A percentile compares a stretch with the other conserved stretches of the same genome.
These are phyloP conservation scores for Esox masquinongy DNA, from an alignment of 2,797 vertebrate species.

Conservation along the genomic window DNA sequence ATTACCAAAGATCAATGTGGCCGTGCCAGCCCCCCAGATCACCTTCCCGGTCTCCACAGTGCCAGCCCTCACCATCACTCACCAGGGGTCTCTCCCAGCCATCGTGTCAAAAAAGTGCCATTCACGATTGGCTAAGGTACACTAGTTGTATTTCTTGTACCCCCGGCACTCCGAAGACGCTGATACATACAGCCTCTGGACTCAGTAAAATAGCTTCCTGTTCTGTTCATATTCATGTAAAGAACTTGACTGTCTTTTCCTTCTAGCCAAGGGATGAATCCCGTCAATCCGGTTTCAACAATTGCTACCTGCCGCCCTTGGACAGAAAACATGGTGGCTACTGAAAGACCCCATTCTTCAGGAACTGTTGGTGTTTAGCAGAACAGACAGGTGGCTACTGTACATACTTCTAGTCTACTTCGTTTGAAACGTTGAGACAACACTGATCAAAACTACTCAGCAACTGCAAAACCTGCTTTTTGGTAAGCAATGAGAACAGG, in stretches of 20 bases:
- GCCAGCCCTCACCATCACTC: conserved; percentile 60
- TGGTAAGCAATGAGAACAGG: background rate
- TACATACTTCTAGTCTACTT: conserved; percentile 12
- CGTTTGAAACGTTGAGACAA: conserved; percentile 23
- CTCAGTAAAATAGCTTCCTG: background rate
- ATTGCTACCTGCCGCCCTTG: conserved; percentile 76
- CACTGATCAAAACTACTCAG: conserved; percentile 12
- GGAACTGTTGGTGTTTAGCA: conserved; percentile 19
- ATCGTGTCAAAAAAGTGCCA: conserved; percentile 74
- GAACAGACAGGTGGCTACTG: conserved; percentile 22
- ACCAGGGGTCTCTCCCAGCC: conserved; percentile 60
- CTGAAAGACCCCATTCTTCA: conserved; percentile 45
- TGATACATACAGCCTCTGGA: background rate
- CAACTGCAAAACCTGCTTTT: background rate
- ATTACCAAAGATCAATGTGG: conserved; percentile 75
- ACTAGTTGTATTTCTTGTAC: background rate
- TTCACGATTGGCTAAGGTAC: conserved; percentile 77
- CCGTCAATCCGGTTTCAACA: conserved; percentile 64
- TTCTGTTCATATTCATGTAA: background rate
- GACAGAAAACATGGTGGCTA: conserved; percentile 71
- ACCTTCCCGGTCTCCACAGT: conserved; percentile 65
- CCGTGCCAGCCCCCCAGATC: conserved; percentile 62
- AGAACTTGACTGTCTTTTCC: conserved; percentile 28
- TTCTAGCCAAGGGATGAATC: conserved; percentile 77
- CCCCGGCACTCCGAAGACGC: background rate